A percentile compares a stretch with the other conserved stretches of the same genome.
Evolutionary conservation across 2,888 invertebrate species (phyloP).

Genomic region (Drosophila fulvimacula): DNA sequence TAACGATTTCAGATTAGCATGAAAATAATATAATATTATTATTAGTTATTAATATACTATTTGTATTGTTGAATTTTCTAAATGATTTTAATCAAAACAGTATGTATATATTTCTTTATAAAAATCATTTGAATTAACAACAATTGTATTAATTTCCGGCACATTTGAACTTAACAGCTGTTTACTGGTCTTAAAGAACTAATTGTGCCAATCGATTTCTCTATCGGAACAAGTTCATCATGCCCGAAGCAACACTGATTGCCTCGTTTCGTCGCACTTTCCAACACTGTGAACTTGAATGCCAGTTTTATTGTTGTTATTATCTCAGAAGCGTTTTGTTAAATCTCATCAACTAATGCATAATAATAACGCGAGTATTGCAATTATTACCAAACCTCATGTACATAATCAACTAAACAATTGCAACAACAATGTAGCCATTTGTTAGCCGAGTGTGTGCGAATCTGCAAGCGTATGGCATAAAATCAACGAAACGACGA

Average conservation of each 20-base stretch:
- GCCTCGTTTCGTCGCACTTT: background rate
- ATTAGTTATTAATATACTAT: background rate
- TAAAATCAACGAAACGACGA: conserved; percentile 37
- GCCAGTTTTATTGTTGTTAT: conserved; percentile 51
- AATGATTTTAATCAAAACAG: background rate
- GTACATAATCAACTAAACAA: conserved; percentile 42
- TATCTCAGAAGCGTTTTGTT: conserved; percentile 36
- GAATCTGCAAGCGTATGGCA: conserved; percentile 54
- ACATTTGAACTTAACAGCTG: conserved; percentile 12
- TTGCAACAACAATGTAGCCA: conserved; percentile 35
- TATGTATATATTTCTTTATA: too few species aligned
- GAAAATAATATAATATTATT: too few species aligned
- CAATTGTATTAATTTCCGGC: too few species aligned
- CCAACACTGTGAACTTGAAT: conserved; percentile 36
- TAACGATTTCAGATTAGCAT: background rate
- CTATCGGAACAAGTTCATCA: background rate
- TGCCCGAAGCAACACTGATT: conserved; percentile 11
- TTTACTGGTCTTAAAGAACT: background rate
- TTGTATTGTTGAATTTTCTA: background rate
- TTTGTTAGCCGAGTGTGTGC: conserved; percentile 14
- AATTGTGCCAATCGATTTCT: background rate
- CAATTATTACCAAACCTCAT: conserved; percentile 41
- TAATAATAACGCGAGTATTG: conserved; percentile 48
- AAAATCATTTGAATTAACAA: background rate
- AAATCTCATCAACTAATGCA: conserved; percentile 37